Conservation (phyloP, 2,797 vertebrate species). For the Cheirogaleus major region DNA sequence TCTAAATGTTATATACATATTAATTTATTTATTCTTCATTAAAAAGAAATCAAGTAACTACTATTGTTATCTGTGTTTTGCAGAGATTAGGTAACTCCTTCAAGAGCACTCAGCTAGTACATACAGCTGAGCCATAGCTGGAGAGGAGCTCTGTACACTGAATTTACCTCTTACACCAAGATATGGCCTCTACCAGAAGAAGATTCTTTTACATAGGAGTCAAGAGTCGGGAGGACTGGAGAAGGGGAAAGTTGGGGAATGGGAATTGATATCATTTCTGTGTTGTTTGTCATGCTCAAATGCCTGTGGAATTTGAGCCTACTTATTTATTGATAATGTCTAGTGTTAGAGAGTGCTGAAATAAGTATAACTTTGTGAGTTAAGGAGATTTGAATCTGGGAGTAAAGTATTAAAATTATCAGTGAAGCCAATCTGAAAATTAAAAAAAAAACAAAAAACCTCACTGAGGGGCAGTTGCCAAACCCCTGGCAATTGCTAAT, state of each 20-base stretch:
- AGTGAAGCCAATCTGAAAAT: background rate
- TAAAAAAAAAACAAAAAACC: background rate
- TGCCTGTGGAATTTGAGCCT: background rate
- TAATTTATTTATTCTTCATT: background rate
- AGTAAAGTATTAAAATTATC: background rate
- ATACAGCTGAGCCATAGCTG: background rate
- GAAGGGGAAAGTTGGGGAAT: background rate
- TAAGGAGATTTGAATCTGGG: background rate
- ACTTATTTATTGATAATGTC: background rate
- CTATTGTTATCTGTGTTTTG: background rate
- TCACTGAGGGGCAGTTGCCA: background rate
- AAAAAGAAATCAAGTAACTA: background rate
- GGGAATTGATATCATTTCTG: background rate
- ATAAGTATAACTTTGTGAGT: background rate
- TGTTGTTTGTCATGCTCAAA: background rate
- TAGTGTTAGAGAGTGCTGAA: background rate
- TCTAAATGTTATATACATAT: background rate
- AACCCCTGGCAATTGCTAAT: background rate
- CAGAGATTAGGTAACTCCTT: background rate
- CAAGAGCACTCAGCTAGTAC: background rate
- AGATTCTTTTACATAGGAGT: background rate
- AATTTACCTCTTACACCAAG: background rate
- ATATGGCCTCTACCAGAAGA: background rate
- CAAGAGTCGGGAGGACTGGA: background rate
- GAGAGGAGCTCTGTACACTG: background rate